A percentile compares a stretch with the other conserved stretches of the same genome.
phyloP scores from a whole-genome alignment of 1,140 invertebrate species.

The Anagrus nilaparvatae region DNA sequence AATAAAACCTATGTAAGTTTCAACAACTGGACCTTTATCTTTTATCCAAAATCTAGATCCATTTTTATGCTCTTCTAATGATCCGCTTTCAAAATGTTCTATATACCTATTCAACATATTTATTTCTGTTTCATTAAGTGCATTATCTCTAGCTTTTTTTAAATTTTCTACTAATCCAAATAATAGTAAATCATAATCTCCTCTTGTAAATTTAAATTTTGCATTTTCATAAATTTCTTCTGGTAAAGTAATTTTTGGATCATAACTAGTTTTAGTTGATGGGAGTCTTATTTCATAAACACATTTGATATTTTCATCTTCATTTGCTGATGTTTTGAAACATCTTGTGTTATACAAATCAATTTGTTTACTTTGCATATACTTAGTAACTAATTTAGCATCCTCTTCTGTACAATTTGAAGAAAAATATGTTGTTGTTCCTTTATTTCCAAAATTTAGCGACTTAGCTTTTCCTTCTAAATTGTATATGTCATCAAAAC shows the following conservation, averaged over 20 bases:
- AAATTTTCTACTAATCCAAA: slow-evolving; percentile 59
- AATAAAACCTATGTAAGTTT: slow-evolving; percentile 93
- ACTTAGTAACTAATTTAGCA: slow-evolving; percentile 72
- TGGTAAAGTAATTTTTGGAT: slow-evolving; percentile 50
- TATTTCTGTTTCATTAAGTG: slow-evolving; percentile 69
- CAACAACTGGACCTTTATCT: slow-evolving; percentile 83
- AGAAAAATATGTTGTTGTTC: slow-evolving; percentile 88
- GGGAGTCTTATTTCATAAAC: slow-evolving; percentile 66
- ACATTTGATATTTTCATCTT: slow-evolving; percentile 38
- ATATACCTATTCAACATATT: slow-evolving; percentile 83
- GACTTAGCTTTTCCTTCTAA: slow-evolving; percentile 58
- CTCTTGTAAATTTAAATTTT: slow-evolving; percentile 66
- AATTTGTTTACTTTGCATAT: slow-evolving; percentile 69
- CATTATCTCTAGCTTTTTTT: slow-evolving; percentile 57
- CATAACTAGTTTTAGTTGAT: slow-evolving; percentile 49
- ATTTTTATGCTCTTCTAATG: slow-evolving; percentile 82
- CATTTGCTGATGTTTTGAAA: slow-evolving; percentile 62
- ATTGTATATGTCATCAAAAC: slow-evolving; percentile 57
- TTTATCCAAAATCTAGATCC: slow-evolving; percentile 86
- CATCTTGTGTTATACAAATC: slow-evolving; percentile 83
- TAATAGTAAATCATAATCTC: slow-evolving; percentile 77
- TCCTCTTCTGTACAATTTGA: slow-evolving; percentile 78
- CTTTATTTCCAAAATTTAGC: slow-evolving; percentile 69
- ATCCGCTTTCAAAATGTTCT: slow-evolving; percentile 72
- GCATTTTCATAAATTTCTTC: slow-evolving; percentile 57